These are phyloP conservation scores for Heliothis subflexa DNA, from an alignment of 1,140 invertebrate genomes.

Conservation along the genomic window DNA sequence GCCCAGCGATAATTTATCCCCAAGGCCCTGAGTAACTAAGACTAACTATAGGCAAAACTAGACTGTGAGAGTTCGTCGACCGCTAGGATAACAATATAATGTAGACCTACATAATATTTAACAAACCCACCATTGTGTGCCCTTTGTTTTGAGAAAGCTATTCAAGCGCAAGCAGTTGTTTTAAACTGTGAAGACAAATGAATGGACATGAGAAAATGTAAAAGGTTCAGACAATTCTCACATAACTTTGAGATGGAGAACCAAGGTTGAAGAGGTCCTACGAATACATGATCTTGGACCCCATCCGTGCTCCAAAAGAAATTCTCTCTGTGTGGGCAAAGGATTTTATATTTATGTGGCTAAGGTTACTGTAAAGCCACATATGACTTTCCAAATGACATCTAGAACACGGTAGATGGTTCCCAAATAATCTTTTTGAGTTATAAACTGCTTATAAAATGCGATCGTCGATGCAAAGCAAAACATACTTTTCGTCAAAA, in stretches of 20 bases:
- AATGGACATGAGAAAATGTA: constrained; percentile 18
- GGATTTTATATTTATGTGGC: too few species aligned
- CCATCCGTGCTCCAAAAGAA: too few species aligned
- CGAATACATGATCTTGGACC: too few species aligned
- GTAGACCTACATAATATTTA: background rate
- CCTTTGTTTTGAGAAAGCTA: constrained; percentile 10
- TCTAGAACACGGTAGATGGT: too few species aligned
- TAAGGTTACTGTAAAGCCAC: too few species aligned
- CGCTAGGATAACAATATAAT: background rate
- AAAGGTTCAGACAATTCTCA: background rate
- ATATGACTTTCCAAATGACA: too few species aligned
- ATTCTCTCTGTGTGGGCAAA: too few species aligned
- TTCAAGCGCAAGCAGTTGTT: constrained; percentile 3
- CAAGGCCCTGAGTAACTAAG: background rate
- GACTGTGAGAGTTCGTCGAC: constrained; percentile 1
- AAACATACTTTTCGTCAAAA: background rate
- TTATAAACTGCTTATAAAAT: too few species aligned
- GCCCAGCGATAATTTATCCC: too few species aligned
- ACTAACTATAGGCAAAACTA: background rate
- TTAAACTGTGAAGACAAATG: constrained; percentile 18
- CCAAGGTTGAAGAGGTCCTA: too few species aligned
- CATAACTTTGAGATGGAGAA: background rate
- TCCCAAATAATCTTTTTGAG: too few species aligned
- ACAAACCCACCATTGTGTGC: constrained; percentile 10
- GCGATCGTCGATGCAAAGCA: background rate